Conservation (phyloP, 2,888 invertebrate species). For the Celastrina argiolus region DNA sequence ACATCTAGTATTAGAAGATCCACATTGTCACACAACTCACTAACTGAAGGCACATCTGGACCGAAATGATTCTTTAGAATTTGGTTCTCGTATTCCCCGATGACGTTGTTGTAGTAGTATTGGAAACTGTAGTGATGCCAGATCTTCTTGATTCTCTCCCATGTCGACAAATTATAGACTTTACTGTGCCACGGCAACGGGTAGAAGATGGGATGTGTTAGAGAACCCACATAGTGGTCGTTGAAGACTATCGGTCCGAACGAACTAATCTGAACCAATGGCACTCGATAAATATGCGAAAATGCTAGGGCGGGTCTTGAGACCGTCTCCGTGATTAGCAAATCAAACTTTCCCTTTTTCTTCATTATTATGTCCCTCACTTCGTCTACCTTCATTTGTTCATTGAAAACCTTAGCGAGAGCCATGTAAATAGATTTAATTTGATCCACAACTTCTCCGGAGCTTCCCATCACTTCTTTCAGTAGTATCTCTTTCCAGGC, state of each 20-base stretch:
- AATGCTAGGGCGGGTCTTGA: conserved; percentile 38
- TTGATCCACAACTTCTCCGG: conserved; percentile 24
- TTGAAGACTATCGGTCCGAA: conserved; percentile 33
- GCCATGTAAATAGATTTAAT: conserved; percentile 20
- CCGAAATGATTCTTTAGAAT: conserved; percentile 39
- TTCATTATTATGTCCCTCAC: conserved; percentile 30
- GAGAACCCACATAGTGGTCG: conserved; percentile 37
- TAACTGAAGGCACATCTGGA: conserved; percentile 34
- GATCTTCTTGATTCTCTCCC: conserved; percentile 34
- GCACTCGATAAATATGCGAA: conserved; percentile 44
- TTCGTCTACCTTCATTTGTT: conserved; percentile 32
- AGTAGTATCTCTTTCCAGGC: conserved; percentile 27
- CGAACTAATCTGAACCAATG: conserved; percentile 48
- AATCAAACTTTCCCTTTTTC: conserved; percentile 39
- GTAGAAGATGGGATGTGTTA: conserved; percentile 41
- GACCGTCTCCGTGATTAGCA: conserved; percentile 44
- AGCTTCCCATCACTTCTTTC: conserved; percentile 22
- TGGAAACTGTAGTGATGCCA: conserved; percentile 24
- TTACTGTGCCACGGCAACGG: conserved; percentile 31
- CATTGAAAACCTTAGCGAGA: conserved; percentile 31
- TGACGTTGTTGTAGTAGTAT: conserved; percentile 20
- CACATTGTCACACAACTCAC: conserved; percentile 41
- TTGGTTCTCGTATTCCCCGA: conserved; percentile 31
- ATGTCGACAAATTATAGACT: conserved; percentile 35
- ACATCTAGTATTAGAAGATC: conserved; percentile 57